Base-by-base conservation (phyloP, 2,113 vertebrate genomes). In the Nyctibius bracteatus region DNA sequence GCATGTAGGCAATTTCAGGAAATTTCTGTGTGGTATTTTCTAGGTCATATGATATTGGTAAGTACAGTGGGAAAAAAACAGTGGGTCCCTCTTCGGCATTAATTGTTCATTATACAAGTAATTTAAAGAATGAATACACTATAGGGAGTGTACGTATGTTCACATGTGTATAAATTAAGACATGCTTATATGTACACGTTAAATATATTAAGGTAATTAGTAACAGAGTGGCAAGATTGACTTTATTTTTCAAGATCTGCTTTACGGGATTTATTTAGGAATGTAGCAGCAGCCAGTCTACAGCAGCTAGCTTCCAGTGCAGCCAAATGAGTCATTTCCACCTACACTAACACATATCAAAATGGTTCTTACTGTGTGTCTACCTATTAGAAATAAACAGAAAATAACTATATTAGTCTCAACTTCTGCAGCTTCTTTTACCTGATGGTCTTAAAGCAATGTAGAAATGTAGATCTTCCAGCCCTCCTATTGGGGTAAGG, bases 341-440 rank as follows among this genome's bases (percentile, higher is more conserved):
- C 97, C 97, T 96, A 97, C 96, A 83, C 95, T 95, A 97, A 93
- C 93, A 94, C 94, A 96, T 97, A 96, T 94, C 86, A 95, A 94
- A 96, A 90, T 88, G 94, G 94, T 81, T 97, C 91, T 91, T 67
- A 81, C 96, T 93, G 81, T 93, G 85, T 87, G 66, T 88, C 95
- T 96, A 89, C 93, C 57, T 91, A 94, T 88, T 95, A 87, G 95
- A 90, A 89, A 97, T 59, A 91, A 95, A 84, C 47, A 88, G 71
- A 86, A 88, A 92, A 72, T 70, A 91, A 55, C 78, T 85, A 8
- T 59, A 25, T 82, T 90, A 73, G 33, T 93, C 54, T 90, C 61
- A 88, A 75, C 24, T 81, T 91, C 72, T 93, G 43, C 65, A 93
- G 49, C 39, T 88, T 63, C 77, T 91, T 97, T 91, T 85, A 59